These are phyloP conservation scores for Sicus ferrugineus DNA, from an alignment of 2,888 invertebrate species.

Conservation along the genomic window DNA sequence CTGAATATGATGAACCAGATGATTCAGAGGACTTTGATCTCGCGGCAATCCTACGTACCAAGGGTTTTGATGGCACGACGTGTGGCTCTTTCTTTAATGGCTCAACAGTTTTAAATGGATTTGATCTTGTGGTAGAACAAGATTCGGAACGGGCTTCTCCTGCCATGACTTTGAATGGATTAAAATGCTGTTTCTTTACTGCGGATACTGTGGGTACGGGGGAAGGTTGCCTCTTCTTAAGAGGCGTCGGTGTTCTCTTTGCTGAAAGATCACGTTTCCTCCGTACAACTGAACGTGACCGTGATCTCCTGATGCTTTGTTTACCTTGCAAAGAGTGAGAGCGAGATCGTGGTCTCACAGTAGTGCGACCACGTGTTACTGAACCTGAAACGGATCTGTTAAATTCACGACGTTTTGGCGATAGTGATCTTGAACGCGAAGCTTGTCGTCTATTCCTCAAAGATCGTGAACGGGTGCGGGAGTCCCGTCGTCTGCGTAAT, in stretches of 20 bases:
- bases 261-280: constrained; percentile 35
- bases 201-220: background rate
- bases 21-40: constrained; percentile 28
- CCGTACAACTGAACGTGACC: constrained; percentile 36
- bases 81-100: background rate
- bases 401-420: constrained; percentile 29
- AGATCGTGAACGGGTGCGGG: background rate
- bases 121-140: constrained; percentile 29
- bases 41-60: background rate
- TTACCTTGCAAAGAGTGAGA: constrained; percentile 28
- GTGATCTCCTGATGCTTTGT: constrained; percentile 9
- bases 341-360: constrained; percentile 42
- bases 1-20: constrained; percentile 37
- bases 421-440: constrained; percentile 31
- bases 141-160: constrained; percentile 39
- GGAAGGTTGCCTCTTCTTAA: constrained; percentile 4
- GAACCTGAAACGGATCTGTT: constrained; percentile 28
- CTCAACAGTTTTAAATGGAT: constrained; percentile 40
- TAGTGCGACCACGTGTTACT: background rate
- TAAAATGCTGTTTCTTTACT: constrained; percentile 44
- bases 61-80: background rate
- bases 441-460: constrained; percentile 5
- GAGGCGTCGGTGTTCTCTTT: constrained; percentile 37
- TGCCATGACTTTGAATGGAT: constrained; percentile 52
- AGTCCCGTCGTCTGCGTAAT: constrained; percentile 12